Percentiles rank a stretch among this genome's conserved stretches.
phyloP scores from a whole-genome alignment of 2,113 vertebrate species.

The Pelecanoides urinatrix region DNA sequence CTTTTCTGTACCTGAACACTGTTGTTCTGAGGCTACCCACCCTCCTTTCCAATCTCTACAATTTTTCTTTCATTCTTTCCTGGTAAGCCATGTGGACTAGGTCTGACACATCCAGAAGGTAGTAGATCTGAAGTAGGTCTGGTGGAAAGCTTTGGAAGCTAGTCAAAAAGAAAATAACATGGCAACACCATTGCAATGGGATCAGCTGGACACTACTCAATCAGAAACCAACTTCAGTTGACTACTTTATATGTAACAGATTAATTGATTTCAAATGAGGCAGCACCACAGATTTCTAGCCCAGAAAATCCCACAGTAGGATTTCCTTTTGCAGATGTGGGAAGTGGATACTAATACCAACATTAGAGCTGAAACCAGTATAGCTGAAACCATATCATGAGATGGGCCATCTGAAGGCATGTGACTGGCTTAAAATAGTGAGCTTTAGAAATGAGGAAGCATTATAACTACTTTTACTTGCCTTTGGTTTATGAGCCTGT shows the following conservation, averaged over 20 bases:
- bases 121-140: neutral
- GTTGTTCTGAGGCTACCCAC: neutral
- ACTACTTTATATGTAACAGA: neutral
- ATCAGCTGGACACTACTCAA: neutral
- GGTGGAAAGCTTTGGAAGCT: neutral
- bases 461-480: neutral
- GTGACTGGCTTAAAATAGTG: neutral
- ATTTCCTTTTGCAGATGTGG: neutral
- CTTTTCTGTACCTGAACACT: neutral
- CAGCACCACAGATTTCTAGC: neutral
- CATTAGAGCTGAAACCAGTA: neutral
- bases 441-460: neutral
- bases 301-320: neutral
- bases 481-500: neutral
- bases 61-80: neutral
- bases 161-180: neutral
- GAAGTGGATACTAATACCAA: neutral
- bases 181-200: neutral
- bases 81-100: neutral
- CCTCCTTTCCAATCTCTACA: neutral
- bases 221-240: neutral
- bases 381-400: neutral
- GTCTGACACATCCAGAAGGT: neutral
- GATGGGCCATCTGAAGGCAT: neutral
- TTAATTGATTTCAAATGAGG: neutral